A percentile compares a stretch with the other conserved stretches of the same genome.
Evolutionary conservation across 2,797 vertebrate species (phyloP).

Genomic region (Platalea minor): DNA sequence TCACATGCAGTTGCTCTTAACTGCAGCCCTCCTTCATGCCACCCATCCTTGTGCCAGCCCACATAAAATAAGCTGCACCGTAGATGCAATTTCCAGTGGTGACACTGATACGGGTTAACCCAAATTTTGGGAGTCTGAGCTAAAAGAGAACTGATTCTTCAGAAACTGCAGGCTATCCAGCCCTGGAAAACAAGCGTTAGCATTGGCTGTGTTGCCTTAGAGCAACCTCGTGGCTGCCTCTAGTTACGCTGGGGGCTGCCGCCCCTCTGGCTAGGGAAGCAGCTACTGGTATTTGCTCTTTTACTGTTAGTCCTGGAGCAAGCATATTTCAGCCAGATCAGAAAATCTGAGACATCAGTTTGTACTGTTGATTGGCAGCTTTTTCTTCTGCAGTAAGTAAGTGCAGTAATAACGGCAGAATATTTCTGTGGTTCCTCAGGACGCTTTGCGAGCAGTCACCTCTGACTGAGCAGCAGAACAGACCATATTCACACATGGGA

Average conservation of each 20-base stretch:
- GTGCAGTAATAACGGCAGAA: background rate
- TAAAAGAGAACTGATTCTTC: background rate
- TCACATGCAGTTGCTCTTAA: background rate
- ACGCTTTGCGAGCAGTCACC: background rate
- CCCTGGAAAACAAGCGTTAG: background rate
- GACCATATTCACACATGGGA: background rate
- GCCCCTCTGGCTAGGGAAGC: background rate
- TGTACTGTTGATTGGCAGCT: background rate
- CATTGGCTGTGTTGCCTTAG: background rate
- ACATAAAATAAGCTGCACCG: background rate
- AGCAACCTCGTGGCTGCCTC: background rate
- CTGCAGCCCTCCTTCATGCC: background rate
- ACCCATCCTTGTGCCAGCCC: background rate
- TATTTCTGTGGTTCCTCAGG: background rate
- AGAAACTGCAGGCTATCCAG: background rate
- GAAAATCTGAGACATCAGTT: background rate
- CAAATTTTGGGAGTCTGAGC: background rate
- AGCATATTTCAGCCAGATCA: background rate
- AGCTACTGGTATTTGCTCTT: background rate
- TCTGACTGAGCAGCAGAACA: background rate
- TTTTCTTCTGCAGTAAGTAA: background rate
- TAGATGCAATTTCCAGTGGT: background rate
- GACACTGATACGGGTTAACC: background rate
- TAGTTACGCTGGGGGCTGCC: background rate
- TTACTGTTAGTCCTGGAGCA: background rate